These are phyloP conservation scores for Andrena chrysosceles DNA, from an alignment of 2,888 invertebrate genomes.

Conservation along the genomic window DNA sequence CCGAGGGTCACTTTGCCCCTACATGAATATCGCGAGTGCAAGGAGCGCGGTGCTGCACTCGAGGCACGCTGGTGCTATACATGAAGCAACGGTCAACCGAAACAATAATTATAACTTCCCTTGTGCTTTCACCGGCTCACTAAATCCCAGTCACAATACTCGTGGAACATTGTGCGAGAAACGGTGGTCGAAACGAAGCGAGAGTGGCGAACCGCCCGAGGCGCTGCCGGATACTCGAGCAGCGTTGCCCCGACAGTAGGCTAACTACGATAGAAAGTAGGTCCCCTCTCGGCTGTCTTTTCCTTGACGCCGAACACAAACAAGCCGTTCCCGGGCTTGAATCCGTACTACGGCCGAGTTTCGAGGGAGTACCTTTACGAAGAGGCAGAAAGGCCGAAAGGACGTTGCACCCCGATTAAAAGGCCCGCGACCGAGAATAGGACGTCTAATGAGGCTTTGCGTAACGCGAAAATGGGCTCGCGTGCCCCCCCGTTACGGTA, in stretches of 20 bases:
- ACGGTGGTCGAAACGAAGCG: constrained; percentile 67
- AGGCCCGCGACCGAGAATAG: constrained; percentile 69
- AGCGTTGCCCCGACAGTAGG: constrained; percentile 71
- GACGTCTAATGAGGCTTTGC: constrained; percentile 74
- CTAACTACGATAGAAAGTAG: constrained; percentile 82
- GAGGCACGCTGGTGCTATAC: too few species aligned
- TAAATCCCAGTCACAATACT: background rate
- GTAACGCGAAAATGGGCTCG: constrained; percentile 72
- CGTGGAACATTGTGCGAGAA: constrained; percentile 5
- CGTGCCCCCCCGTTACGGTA: constrained; percentile 70
- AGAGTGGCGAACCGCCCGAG: constrained; percentile 79
- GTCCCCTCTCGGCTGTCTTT: constrained; percentile 73
- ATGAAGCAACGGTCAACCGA: background rate
- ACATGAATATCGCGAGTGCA: too few species aligned
- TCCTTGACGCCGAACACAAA: constrained; percentile 42
- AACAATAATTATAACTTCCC: background rate
- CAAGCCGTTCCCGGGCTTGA: constrained; percentile 17
- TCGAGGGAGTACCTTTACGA: constrained; percentile 52
- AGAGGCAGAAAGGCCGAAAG: constrained; percentile 57
- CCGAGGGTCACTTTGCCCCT: too few species aligned
- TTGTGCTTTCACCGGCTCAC: background rate
- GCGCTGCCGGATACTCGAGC: constrained; percentile 80
- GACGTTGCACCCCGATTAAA: constrained; percentile 72
- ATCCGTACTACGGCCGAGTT: background rate
- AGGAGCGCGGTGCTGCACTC: too few species aligned